Evolutionary conservation across 2,113 vertebrate genomes (phyloP), one percentile per base, ranked within the genome.

Genomic region (Neolamprologus devosi): DNA sequence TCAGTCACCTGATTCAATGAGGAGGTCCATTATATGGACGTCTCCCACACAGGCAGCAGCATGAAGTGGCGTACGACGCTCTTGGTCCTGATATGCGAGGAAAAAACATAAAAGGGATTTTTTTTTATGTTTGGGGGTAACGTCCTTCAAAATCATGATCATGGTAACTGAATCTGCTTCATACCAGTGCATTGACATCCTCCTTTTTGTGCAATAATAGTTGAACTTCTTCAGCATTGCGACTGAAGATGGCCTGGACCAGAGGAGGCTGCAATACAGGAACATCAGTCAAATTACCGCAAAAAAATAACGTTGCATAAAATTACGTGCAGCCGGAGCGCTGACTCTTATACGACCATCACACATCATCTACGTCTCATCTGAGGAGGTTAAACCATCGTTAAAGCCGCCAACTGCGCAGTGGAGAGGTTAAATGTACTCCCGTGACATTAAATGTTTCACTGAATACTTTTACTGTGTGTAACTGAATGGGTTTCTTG

Each of bases 241-340:
- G 97, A 96, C 98, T 99, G 96, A 99, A 99, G 96, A 99, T 98
- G 95, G 98, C 98, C 97, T 99, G 98, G 97, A 99, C 98, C 97
- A 99, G 97, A 96, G 98, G 98, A 96, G 98, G 97, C 98, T 97
- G 93, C 33, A 93, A 91, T 3, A 86, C 82, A 93, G 19, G 83
- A 58, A 91, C 7, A 82, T 13, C 54, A 8, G 33, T 17, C 40
- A 45, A 58, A 13, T 80, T 45, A 51, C n/a, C 9, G 9, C 21
- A 23, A 23, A 49, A 49, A 68, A 68, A 8, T 49, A 85, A 53
- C 17, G 80, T 11, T 82, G 65, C 85, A 81, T 37, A 9, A 35
- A 53, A 81, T 42, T 19, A 78, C 47, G 49, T 80, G 87, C 11
- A 70, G 42, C 81, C 57, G 11, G 40, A 60, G 63, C 47, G 9